These are phyloP conservation scores for Platygyra sinensis DNA, from an alignment of 64 coral and sea anemone genomes.

Conservation along the genomic window DNA sequence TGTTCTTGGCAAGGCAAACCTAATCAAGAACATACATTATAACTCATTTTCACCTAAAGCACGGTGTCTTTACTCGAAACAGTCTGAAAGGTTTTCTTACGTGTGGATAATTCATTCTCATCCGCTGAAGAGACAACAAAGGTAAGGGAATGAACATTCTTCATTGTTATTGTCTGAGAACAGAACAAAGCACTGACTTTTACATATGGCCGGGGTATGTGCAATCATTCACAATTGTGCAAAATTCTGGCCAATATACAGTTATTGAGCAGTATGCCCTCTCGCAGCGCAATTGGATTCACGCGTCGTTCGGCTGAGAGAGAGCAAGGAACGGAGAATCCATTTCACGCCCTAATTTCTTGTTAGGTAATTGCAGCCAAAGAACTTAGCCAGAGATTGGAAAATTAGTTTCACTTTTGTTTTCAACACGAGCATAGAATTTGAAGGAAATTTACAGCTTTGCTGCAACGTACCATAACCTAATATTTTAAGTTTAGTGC, in stretches of 20 bases:
- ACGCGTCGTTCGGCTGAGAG: too few species aligned
- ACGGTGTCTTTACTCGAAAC: not conserved
- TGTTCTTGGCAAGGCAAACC: constrained; percentile 4
- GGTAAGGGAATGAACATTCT: not conserved
- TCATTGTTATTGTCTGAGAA: not conserved
- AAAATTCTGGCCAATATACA: too few species aligned
- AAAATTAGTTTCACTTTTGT: not conserved
- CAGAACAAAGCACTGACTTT: not conserved
- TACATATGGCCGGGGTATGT: too few species aligned
- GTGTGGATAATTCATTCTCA: not conserved
- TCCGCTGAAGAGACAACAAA: not conserved
- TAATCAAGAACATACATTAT: not conserved
- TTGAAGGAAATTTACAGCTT: too few species aligned
- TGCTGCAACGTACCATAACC: too few species aligned
- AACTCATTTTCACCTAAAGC: too few species aligned
- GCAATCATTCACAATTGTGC: too few species aligned
- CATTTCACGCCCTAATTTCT: not conserved
- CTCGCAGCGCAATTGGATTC: too few species aligned
- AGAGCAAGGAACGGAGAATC: not conserved
- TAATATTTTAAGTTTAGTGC: too few species aligned
- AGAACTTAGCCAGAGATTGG: not conserved
- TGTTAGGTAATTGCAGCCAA: not conserved
- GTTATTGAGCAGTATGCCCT: too few species aligned
- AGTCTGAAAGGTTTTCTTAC: not conserved
- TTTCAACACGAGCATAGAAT: not conserved